Percentiles rank a stretch among this genome's conserved stretches.
These are phyloP conservation scores for Planiliza haematocheilus DNA, from an alignment of 2,113 vertebrate genomes.

Conservation along the genomic window DNA sequence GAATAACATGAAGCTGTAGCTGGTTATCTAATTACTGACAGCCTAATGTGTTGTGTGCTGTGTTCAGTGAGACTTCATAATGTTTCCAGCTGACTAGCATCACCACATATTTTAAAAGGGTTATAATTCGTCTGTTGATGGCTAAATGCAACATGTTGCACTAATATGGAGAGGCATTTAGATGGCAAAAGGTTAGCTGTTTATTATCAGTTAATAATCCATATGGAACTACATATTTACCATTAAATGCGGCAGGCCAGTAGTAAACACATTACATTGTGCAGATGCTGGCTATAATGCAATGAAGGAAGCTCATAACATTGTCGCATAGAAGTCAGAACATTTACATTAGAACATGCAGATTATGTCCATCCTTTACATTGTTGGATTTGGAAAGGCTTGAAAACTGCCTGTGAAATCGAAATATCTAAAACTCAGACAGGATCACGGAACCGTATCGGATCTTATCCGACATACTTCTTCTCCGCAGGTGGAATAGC, in stretches of 20 bases:
- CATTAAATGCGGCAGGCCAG: too few species aligned
- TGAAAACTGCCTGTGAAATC: slow-evolving; percentile 8
- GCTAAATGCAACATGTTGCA: not conserved
- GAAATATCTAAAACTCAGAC: not conserved
- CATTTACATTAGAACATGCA: too few species aligned
- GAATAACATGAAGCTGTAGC: not conserved
- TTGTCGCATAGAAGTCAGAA: too few species aligned
- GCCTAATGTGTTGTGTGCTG: not conserved
- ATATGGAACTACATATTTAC: too few species aligned
- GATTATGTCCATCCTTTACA: too few species aligned
- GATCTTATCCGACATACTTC: slow-evolving; percentile 11
- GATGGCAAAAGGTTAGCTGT: too few species aligned
- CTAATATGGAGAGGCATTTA: not conserved
- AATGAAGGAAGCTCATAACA: too few species aligned
- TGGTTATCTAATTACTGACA: not conserved
- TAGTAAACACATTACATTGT: too few species aligned
- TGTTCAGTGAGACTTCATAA: not conserved
- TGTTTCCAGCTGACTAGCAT: not conserved
- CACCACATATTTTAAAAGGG: not conserved
- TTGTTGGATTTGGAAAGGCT: too few species aligned
- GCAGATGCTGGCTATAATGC: too few species aligned
- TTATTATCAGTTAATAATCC: too few species aligned
- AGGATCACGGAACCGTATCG: not conserved
- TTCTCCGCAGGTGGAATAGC: slow-evolving; percentile 92
- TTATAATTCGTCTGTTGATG: not conserved